Base-by-base conservation (phyloP, 1,140 invertebrate genomes). In the Sycophaga agraensis region DNA sequence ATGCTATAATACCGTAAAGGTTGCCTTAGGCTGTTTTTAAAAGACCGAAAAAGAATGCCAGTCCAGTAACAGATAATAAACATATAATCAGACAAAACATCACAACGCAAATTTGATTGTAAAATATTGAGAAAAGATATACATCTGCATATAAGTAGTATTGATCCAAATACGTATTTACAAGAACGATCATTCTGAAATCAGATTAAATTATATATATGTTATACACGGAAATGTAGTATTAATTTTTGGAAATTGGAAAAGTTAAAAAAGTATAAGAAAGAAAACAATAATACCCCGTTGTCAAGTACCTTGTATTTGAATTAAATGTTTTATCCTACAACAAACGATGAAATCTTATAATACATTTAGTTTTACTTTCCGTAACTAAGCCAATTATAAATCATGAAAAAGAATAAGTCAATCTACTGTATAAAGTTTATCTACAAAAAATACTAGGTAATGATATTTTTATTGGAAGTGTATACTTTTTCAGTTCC, bases 11-110 rank as follows among this genome's bases (percentile, higher is more conserved):
- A 40, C 62, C 50, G 50, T 64, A 43, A 34, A 54, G n/a, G 67
- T 70, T 69, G 68, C 70, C 67, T 72, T 70, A 69, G 69, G 67
- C 69, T 68, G 68, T 72, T 69, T 69, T 68, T 66, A 67, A 70
- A 31, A 66, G 57, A 67, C 54, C 50, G 63, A 67, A 35, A n/a
- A 70, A 68, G 55, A 68, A 70, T 66, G 70, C 66, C 70, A 72
- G 67, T 66, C 64, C 69, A 72, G 65, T 66, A 57, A 64, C 57
- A 63, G 12, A 65, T 43, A 55, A 55, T 55, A 45, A 58, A 35
- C 31, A 22, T 45, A 9, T 59, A 69, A 64, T 56, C 66, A 63
- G 53, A 59, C 60, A 66, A 67, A 67, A 65, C 65, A 68, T 60
- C 26, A 64, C 53, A 67, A 67, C 28, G 54, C 62, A 66, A 63